A percentile compares a stretch with the other conserved stretches of the same genome.
These are phyloP conservation scores for Gadus macrocephalus DNA, from an alignment of 2,113 vertebrate genomes.

Conservation along the genomic window DNA sequence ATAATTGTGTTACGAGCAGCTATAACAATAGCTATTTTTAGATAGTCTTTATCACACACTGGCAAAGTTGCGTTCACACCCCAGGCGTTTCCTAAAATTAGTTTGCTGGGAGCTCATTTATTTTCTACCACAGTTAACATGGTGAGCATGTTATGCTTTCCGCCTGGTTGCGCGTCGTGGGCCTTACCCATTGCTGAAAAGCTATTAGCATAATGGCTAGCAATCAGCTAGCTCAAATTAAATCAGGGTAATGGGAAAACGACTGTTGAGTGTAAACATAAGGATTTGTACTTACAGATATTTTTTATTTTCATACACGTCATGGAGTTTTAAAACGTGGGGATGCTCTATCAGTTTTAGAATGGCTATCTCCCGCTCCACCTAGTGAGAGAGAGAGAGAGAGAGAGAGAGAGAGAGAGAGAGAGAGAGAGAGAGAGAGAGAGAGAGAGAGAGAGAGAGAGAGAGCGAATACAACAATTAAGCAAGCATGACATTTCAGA, in stretches of 20 bases:
- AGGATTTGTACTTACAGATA: slow-evolving; percentile 90
- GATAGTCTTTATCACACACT: no score
- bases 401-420: not conserved
- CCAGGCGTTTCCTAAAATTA: no score
- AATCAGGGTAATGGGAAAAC: not conserved
- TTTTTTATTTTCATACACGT: slow-evolving; percentile 99
- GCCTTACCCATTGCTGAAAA: no score
- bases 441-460: slow-evolving; percentile 22
- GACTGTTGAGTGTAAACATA: not conserved
- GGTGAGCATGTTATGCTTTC: no score
- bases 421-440: slow-evolving; percentile 39
- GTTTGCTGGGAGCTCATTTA: no score
- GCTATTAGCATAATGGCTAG: no score
- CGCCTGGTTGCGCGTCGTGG: no score
- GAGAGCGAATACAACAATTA: not conserved
- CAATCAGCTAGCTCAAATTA: no score
- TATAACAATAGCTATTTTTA: no score
- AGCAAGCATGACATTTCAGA: not conserved
- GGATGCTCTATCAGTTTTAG: slow-evolving; percentile 98
- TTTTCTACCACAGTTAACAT: no score
- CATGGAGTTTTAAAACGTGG: slow-evolving; percentile 96
- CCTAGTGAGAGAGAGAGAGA: slow-evolving; percentile 71
- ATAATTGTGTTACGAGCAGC: no score
- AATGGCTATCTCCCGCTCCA: slow-evolving; percentile 97
- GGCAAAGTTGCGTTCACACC: no score